Evolutionary conservation across 2,888 invertebrate species (phyloP).

Genomic region (Cacoxenus indagator): DNA sequence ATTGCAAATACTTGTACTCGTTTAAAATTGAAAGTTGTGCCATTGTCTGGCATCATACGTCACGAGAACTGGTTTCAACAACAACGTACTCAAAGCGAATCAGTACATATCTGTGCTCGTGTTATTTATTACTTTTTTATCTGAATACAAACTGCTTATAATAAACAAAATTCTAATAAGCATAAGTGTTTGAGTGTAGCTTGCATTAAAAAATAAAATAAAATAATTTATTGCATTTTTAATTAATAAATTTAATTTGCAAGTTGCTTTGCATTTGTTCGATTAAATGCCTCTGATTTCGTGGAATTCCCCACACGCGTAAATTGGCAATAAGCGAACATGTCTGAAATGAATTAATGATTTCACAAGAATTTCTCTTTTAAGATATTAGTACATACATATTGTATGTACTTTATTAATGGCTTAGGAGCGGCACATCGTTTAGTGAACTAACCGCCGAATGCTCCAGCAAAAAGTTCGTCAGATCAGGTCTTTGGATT

Average conservation of each 20-base stretch:
- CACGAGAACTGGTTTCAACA: background rate
- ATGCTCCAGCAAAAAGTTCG: too few relatives aligned
- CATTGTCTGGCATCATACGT: background rate
- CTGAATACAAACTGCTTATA: constrained; percentile 5
- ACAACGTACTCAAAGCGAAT: background rate
- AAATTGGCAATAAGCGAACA: background rate
- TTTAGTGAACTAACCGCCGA: too few relatives aligned
- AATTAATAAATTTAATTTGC: background rate
- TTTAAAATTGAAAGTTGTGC: background rate
- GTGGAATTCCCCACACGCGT: background rate
- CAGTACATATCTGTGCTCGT: constrained; percentile 4
- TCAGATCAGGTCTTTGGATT: too few relatives aligned
- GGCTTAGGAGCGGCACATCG: too few relatives aligned
- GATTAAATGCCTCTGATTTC: background rate
- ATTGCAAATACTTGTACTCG: background rate
- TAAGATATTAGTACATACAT: too few relatives aligned
- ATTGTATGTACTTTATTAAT: too few relatives aligned
- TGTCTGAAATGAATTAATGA: too few relatives aligned
- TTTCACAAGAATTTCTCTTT: too few relatives aligned
- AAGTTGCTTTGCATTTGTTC: too few relatives aligned
- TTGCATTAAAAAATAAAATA: background rate
- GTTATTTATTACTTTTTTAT: constrained; percentile 7
- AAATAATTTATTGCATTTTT: background rate
- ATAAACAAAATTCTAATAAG: background rate
- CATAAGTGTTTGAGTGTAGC: background rate